Conservation (phyloP, 2,113 vertebrate genomes). For the Garra rufa region DNA sequence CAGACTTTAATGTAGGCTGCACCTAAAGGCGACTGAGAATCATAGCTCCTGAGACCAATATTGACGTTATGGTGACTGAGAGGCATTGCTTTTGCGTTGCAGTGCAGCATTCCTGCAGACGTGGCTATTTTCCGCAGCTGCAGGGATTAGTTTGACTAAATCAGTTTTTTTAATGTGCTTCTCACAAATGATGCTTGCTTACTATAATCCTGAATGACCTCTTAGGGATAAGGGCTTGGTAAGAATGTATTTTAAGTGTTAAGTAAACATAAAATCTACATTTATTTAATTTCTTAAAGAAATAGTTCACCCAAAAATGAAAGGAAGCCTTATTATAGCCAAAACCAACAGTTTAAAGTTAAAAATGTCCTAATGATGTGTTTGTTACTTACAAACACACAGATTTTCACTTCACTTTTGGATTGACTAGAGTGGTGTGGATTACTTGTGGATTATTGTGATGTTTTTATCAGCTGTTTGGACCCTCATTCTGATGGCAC, state of each 20-base stretch:
- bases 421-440: too few species aligned
- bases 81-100: neutral
- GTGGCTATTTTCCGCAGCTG: neutral
- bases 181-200: neutral
- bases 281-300: neutral
- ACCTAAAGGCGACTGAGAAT: neutral
- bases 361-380: too few species aligned
- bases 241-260: neutral
- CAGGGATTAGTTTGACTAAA: neutral
- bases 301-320: too few species aligned
- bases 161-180: neutral
- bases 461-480: too few species aligned
- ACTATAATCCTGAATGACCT: neutral
- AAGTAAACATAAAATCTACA: neutral
- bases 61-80: constrained; percentile 36
- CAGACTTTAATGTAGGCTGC: constrained; percentile 5
- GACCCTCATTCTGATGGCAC: too few species aligned
- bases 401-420: too few species aligned
- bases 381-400: too few species aligned
- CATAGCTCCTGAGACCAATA: constrained; percentile 4
- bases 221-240: neutral
- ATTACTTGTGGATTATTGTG: too few species aligned
- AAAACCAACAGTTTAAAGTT: too few species aligned
- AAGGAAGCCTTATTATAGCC: too few species aligned
- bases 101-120: constrained; percentile 13